Evolutionary conservation across 2,797 vertebrate genomes (phyloP).

Genomic region (Coendou prehensilis): DNA sequence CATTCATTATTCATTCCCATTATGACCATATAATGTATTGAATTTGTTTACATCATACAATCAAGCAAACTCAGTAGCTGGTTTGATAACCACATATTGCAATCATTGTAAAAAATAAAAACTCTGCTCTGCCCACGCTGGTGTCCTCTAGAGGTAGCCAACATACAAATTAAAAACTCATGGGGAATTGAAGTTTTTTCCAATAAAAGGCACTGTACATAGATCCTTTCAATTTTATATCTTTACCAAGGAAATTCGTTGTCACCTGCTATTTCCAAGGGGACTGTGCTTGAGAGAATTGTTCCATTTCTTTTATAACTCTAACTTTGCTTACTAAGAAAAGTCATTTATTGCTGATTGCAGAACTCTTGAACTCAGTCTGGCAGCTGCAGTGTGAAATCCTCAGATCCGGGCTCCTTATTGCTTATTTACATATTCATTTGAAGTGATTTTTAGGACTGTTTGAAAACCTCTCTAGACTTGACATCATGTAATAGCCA

Average conservation of each 20-base stretch:
- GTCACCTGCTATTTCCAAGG: conserved; percentile 85
- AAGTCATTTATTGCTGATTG: conserved; percentile 90
- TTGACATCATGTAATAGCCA: conserved; percentile 81
- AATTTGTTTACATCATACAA: conserved; percentile 84
- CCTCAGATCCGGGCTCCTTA: conserved; percentile 91
- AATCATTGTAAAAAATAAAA: conserved; percentile 65
- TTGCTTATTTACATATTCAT: conserved; percentile 91
- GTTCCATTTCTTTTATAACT: conserved; percentile 88
- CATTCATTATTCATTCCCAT: conserved; percentile 86
- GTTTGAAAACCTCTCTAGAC: conserved; percentile 88
- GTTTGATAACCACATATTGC: conserved; percentile 83
- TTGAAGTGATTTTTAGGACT: conserved; percentile 86
- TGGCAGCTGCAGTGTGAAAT: conserved; percentile 89
- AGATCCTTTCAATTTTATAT: conserved; percentile 80
- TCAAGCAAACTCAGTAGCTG: conserved; percentile 81
- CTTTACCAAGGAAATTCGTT: conserved; percentile 81
- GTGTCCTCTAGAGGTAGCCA: conserved; percentile 67
- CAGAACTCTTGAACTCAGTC: conserved; percentile 91
- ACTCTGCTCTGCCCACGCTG: not conserved
- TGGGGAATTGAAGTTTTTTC: conserved; percentile 82
- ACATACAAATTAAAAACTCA: conserved; percentile 84
- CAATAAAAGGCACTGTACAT: conserved; percentile 75
- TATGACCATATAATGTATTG: conserved; percentile 85
- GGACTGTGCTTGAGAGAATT: conserved; percentile 86
- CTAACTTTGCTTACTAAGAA: conserved; percentile 89